A percentile compares a stretch with the other conserved stretches of the same genome.
Conservation (phyloP, 2,888 invertebrate species). For the Perizoma affinitatum region DNA sequence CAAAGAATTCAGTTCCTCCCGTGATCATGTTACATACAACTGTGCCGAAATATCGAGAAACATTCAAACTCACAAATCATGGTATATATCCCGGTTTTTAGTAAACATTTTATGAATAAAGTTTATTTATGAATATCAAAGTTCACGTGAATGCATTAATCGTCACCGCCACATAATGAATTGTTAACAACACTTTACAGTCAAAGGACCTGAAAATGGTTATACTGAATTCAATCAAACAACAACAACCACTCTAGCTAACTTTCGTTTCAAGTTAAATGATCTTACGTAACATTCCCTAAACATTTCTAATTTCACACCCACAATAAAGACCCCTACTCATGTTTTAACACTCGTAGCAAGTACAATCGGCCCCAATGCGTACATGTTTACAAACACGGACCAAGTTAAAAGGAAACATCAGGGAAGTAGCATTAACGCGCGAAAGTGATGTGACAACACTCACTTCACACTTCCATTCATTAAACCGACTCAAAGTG, state of each 20-base stretch:
- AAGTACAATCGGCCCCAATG: conserved; percentile 3
- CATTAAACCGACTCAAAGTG: conserved; percentile 55
- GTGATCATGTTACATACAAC: too few relatives aligned
- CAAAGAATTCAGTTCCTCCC: too few relatives aligned
- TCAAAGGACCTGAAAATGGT: too few relatives aligned
- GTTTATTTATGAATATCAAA: too few relatives aligned
- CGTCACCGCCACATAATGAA: too few relatives aligned
- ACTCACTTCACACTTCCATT: conserved; percentile 54
- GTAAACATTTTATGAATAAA: too few relatives aligned
- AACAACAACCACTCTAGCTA: background rate
- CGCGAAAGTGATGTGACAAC: conserved; percentile 39
- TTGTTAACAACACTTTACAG: too few relatives aligned
- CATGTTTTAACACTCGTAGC: background rate
- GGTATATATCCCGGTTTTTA: too few relatives aligned
- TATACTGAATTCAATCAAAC: background rate
- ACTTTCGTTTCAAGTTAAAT: conserved; percentile 1
- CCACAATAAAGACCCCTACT: conserved; percentile 3
- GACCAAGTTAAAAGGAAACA: conserved; percentile 32
- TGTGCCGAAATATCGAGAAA: too few relatives aligned
- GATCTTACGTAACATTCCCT: background rate
- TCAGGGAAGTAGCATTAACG: conserved; percentile 35
- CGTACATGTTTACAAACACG: conserved; percentile 17
- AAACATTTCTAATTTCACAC: background rate
- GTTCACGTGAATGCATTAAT: too few relatives aligned
- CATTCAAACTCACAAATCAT: too few relatives aligned